Evolutionary conservation across 2,113 vertebrate genomes (phyloP), one percentile per base, ranked within the genome.

Genomic region (Otus sunia): DNA sequence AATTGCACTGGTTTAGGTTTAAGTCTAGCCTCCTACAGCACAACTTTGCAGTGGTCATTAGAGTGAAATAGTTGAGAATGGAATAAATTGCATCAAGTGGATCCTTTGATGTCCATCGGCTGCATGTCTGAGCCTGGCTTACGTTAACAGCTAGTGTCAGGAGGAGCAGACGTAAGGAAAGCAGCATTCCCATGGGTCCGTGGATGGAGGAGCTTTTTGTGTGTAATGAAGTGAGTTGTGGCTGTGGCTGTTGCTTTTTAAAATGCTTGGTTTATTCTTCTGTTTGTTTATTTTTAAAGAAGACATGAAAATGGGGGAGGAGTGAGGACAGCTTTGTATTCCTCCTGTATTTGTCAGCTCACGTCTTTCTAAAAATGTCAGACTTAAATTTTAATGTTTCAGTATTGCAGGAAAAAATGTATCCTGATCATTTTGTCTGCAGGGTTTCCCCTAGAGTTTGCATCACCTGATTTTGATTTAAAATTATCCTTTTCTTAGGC

Each of bases 251-350:
- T 37, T 11, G 20, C 36, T 83, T 79, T 93, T 73, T 79, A 55
- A 62, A 90, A 74, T 39, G 32, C 16, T 83, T 58, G 32, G 10
- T 96, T 95, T 81, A 49, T 82, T 92, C 90, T 88, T 78, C 58
- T 96, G 34, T 83, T 89, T 91, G 50, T 89, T 92, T 92, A 29
- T 86, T 88, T 91, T 86, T 62, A 41, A 81, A 83, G 81, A 76
- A 50, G 47, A 52, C 27, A 7, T 2, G 18, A 77, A 77, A 45
- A 23, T 81, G 95, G 69, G 15, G 50, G 67, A 90, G 69, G 74
- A 92, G 5, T 23, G 45, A 53, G 49, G 80, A 50, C 60, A 92
- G 64, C 49, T 84, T 93, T 87, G 49, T 59, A 15, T 90, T 93
- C 55, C 59, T 96, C 18, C 50, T 94, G 1, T 90, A 39, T 91